Evolutionary conservation across 2,797 vertebrate species (phyloP).

Genomic region (Myiotriccus ornatus): DNA sequence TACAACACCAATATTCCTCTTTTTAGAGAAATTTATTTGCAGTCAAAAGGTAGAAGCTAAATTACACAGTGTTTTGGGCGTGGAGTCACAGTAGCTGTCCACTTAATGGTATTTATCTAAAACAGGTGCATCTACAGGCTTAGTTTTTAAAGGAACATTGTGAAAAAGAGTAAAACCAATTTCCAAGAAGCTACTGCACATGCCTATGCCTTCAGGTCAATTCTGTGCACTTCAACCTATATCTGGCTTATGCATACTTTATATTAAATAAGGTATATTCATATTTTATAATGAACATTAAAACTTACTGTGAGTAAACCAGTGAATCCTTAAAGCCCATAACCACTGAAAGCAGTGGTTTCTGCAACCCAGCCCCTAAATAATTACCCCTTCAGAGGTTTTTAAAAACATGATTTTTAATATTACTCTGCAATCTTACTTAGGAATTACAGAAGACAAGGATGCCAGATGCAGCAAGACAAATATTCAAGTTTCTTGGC

Average conservation of each 20-base stretch:
- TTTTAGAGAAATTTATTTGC: neutral
- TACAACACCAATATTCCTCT: neutral
- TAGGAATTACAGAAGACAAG: neutral
- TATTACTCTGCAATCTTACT: neutral
- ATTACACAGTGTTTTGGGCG: neutral
- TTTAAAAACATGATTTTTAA: neutral
- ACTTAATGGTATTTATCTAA: neutral
- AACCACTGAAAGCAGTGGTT: neutral
- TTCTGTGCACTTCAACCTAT: neutral
- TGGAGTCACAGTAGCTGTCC: neutral
- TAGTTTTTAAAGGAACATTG: neutral
- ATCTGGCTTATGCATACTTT: neutral
- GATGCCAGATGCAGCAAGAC: neutral
- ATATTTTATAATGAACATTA: neutral
- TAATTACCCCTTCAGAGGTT: neutral
- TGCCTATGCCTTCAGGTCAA: neutral
- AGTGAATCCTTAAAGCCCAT: neutral
- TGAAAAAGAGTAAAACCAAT: neutral
- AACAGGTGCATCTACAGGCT: neutral
- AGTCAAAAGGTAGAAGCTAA: neutral
- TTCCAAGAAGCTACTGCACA: neutral
- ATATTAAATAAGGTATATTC: neutral
- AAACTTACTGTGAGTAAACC: neutral
- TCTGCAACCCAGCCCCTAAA: neutral
- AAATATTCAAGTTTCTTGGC: neutral